Base-by-base conservation (phyloP, 1,140 invertebrate genomes). In the Leptonema lineaticorne region DNA sequence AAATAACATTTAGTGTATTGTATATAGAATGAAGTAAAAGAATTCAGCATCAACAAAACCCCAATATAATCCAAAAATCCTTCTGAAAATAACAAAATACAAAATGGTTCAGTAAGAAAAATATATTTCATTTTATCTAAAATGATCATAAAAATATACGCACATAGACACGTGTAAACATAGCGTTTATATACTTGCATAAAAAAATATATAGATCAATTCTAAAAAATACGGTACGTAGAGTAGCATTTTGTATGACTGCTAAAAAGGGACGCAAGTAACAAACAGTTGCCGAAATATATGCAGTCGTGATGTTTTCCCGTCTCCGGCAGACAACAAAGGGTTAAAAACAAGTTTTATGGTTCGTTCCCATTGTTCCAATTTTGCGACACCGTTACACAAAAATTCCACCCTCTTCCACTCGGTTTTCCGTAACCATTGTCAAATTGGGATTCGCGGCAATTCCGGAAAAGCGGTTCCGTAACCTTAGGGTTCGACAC, bases 281-380 rank as follows among this genome's bases (percentile, higher is more conserved):
- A 20, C 9, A n/a, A n/a, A n/a, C n/a, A 20, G 8, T 20, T 48
- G 46, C 46, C 16, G n/a, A 26, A 53, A 53, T 26, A 22, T 53
- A 53, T 53, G 50, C 50, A 48, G 8, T 48, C 16, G 46, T 9
- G 46, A 7, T 20, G 50, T 53, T 53, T 53, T 24, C 24, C 50
- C 50, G 22, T 3, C 16, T n/a, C 16, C 46, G 2, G 6, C 22
- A 18, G 18, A 48, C 46, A 48, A 48, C 50, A 53, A 53, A 26
- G 50, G 50, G 50, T 53, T 26, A 53, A 53, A 53, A 53, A 53
- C 20, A 24, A 53, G 24, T 24, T 53, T 53, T 53, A 53, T 53
- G 50, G 50, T 24, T 24, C 50, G 22, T 11, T 24, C 50, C 50
- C 8, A 53, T 53, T 53, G 50, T 53, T 53, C 18, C 18, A 20